Base-by-base conservation (phyloP, 1,140 invertebrate species). In the Drosophila tsacasi region DNA sequence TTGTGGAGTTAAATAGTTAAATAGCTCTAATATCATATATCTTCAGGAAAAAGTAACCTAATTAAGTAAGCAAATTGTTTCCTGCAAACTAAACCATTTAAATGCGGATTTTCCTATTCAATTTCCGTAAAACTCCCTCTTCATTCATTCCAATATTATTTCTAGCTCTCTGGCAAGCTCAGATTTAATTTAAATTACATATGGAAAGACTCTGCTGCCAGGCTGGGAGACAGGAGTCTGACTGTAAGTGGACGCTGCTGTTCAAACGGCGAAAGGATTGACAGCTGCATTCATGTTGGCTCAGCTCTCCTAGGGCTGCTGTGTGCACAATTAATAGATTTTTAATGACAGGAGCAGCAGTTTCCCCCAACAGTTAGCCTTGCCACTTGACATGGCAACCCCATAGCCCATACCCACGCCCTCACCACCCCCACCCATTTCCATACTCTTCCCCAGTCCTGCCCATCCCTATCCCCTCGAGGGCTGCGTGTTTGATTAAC, bases 291-390 rank as follows among this genome's bases (percentile, higher is more conserved):
- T 72, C 55, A 44, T 83, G 55, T 87, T 83, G 78, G 57, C 37
- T 44, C 58, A 74, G 84, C 83, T 64, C 81, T 61, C 77, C 37
- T 13, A 15, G 58, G 72, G 68, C 62, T 40, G 52, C 67, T 89
- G 83, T 87, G 84, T 87, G 83, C 78, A 83, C 81, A 89, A 89
- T 89, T 89, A 89, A 89, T 89, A 89, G 84, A 89, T 81, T 90
- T 89, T 78, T 84, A 90, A 89, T 89, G 85, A 84, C 76, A 87
- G 69, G 69, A 74, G 60, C 77, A 74, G 60, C 77, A 87, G 63
- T 30, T 59, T 50, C 52, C 60, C 49, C 66, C 23, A 59, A 19
- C 54, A 55, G 54, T 72, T 60, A 47, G 42, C 40, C 40, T 37
- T 25, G 21, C 52, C 71, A 71, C 76, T 76, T 67, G 71, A 83